Conservation (phyloP, 2,888 invertebrate species). For the Campoplex capitator region DNA sequence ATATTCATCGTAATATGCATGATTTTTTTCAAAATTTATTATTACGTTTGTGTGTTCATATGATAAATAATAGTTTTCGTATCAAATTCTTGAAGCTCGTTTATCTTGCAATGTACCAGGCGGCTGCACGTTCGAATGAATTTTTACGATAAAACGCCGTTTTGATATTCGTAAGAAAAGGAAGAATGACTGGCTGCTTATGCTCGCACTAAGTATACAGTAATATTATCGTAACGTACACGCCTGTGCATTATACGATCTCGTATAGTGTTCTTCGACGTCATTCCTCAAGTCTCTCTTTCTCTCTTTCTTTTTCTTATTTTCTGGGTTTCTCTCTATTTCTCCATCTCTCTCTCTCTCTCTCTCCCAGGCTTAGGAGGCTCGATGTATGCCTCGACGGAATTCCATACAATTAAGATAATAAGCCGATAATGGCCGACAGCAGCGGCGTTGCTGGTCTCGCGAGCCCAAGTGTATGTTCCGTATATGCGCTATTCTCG, state of each 20-base stretch:
- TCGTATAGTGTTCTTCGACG: slow-evolving; percentile 57
- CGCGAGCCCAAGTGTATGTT: slow-evolving; percentile 64
- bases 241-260: slow-evolving; percentile 50
- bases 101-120: slow-evolving; percentile 40
- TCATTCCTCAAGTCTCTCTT: slow-evolving; percentile 69
- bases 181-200: slow-evolving; percentile 58
- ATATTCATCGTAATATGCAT: background rate
- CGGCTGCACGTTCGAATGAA: slow-evolving; percentile 42
- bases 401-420: slow-evolving; percentile 73
- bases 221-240: slow-evolving; percentile 54
- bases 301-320: slow-evolving; percentile 57
- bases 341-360: slow-evolving; percentile 44
- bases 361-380: slow-evolving; percentile 63
- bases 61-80: background rate
- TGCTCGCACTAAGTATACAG: slow-evolving; percentile 40
- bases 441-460: slow-evolving; percentile 62
- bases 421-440: slow-evolving; percentile 71
- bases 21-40: background rate
- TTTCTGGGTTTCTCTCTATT: slow-evolving; percentile 66
- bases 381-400: slow-evolving; percentile 63
- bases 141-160: slow-evolving; percentile 52
- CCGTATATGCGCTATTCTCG: slow-evolving; percentile 63
- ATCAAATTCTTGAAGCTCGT: slow-evolving; percentile 53
- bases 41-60: background rate
- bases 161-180: slow-evolving; percentile 40